Conservation (phyloP, 2,113 vertebrate genomes). For the Riparia riparia region DNA sequence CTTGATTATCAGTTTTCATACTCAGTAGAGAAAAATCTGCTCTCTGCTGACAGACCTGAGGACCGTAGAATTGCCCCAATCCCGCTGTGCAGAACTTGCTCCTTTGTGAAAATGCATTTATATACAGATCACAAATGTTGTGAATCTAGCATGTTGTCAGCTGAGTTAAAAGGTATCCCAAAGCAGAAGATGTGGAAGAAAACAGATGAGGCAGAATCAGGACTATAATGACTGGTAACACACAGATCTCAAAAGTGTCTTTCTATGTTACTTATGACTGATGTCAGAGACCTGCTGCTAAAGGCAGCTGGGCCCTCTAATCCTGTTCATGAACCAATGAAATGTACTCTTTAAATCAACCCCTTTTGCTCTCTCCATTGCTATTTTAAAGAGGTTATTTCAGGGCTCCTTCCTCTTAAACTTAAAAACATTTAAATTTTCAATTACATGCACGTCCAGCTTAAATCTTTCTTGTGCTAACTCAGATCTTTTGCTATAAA, state of each 20-base stretch:
- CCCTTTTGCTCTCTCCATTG: neutral
- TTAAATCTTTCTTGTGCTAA: neutral
- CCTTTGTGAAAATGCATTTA: neutral
- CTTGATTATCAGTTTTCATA: neutral
- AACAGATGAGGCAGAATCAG: neutral
- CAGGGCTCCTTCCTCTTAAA: neutral
- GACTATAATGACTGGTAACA: neutral
- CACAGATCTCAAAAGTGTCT: neutral
- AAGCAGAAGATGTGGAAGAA: neutral
- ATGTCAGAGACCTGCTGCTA: neutral
- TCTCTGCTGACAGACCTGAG: neutral
- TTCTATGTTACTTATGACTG: neutral
- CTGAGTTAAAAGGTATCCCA: neutral
- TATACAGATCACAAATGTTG: neutral
- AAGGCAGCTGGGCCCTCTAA: neutral
- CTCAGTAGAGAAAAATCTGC: neutral
- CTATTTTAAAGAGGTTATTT: neutral
- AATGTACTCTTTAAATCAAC: neutral
- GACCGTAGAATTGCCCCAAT: accelerated
- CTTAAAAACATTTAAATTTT: neutral
- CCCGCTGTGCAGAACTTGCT: neutral
- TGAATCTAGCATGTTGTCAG: neutral
- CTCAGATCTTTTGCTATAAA: neutral
- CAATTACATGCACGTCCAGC: neutral
- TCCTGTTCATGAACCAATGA: neutral